phyloP scores from a whole-genome alignment of 2,113 vertebrate genomes.

The western clawed frog (Xenopus tropicalis) region DNA sequence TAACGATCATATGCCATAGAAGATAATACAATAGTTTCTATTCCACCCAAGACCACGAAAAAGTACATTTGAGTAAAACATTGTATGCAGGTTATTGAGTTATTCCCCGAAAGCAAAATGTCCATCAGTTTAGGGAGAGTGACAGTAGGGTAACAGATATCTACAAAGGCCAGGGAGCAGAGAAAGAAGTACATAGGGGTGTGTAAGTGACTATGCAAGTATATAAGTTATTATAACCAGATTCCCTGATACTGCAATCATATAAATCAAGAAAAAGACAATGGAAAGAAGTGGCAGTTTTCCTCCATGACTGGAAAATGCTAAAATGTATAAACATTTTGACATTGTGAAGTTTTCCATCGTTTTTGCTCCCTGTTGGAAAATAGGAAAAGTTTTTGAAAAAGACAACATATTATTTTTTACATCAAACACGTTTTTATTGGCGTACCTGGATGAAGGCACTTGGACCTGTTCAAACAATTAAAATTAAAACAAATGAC shows the following conservation, averaged over 20 bases:
- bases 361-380: too few species aligned
- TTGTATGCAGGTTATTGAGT: neutral
- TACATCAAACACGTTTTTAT: too few species aligned
- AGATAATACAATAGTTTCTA: conserved; percentile 51
- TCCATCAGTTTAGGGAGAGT: conserved; percentile 13
- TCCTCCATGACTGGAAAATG: neutral
- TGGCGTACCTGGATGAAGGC: too few species aligned
- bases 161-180: conserved; percentile 52
- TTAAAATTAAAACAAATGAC: too few species aligned
- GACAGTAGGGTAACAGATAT: conserved; percentile 33
- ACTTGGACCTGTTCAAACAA: too few species aligned
- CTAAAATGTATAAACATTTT: neutral
- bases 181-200: conserved; percentile 58
- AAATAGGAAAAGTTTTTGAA: too few species aligned
- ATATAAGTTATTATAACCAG: neutral
- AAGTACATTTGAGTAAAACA: conserved; percentile 46
- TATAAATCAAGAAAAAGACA: neutral
- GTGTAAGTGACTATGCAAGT: conserved; percentile 25
- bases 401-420: too few species aligned
- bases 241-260: neutral
- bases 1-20: conserved; percentile 49
- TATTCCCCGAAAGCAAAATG: neutral
- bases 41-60: conserved; percentile 49
- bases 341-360: too few species aligned
- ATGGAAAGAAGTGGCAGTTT: neutral